Evolutionary conservation across 1,140 invertebrate species (phyloP).

Genomic region (Conus ventricosus): DNA sequence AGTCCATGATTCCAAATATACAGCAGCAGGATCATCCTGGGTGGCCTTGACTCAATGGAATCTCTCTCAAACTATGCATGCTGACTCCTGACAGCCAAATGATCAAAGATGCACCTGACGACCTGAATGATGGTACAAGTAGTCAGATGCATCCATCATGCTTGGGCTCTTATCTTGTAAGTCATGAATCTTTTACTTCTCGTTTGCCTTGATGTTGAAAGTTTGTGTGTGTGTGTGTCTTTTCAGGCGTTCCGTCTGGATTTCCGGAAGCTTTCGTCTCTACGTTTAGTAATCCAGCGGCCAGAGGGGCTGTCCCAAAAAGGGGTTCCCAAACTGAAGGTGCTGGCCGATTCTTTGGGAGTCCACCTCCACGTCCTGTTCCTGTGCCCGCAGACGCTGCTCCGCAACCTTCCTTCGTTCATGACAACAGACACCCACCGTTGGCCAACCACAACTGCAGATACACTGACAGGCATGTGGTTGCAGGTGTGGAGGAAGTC

Average conservation of each 20-base stretch:
- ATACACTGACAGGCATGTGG: neutral
- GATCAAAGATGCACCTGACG: too few species aligned
- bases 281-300: conserved; percentile 29
- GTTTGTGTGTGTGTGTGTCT: neutral
- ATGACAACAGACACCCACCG: neutral
- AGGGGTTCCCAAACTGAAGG: neutral
- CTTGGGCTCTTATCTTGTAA: too few species aligned
- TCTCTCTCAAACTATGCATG: too few species aligned
- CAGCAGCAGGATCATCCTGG: too few species aligned
- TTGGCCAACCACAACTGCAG: neutral
- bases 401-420: neutral
- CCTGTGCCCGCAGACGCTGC: neutral
- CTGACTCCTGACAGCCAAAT: too few species aligned
- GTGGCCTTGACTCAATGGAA: too few species aligned
- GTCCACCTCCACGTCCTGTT: neutral
- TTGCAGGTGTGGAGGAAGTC: neutral
- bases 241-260: conserved; percentile 21
- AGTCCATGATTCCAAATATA: too few species aligned
- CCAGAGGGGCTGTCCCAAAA: neutral
- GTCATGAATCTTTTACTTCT: too few species aligned
- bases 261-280: conserved; percentile 17
- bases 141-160: too few species aligned
- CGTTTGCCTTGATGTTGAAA: too few species aligned
- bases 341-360: neutral
- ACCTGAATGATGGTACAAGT: too few species aligned